Conservation (phyloP, 2,888 invertebrate genomes). For the Amphipyra berbera region DNA sequence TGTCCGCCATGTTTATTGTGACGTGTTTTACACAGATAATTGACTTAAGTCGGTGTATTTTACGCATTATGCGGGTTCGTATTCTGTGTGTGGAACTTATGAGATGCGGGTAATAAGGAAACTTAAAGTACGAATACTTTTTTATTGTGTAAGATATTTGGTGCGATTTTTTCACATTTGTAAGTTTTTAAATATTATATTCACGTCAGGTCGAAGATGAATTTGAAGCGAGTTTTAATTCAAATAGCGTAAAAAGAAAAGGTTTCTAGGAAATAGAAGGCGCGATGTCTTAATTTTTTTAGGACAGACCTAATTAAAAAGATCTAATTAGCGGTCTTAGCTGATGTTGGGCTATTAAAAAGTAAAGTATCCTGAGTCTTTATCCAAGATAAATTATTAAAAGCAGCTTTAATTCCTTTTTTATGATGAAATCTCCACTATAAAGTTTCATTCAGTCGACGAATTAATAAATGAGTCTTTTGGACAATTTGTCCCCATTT, state of each 20-base stretch:
- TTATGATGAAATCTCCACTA: not conserved
- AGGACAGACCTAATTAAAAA: conserved; percentile 3
- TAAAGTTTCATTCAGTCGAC: not conserved
- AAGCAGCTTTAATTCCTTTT: not conserved
- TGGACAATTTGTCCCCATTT: no score
- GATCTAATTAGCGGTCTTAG: conserved; percentile 1
- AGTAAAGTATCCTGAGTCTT: not conserved
- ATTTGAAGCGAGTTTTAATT: not conserved
- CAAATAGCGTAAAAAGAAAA: not conserved
- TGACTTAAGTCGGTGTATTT: conserved; percentile 66
- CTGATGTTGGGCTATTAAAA: not conserved
- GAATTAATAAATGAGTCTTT: no score
- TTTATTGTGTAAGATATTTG: conserved; percentile 2
- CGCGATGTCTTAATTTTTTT: not conserved
- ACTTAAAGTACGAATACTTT: conserved; percentile 9
- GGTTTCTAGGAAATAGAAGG: not conserved
- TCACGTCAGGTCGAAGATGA: not conserved
- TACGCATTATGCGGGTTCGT: conserved; percentile 44
- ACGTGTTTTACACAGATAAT: conserved; percentile 67
- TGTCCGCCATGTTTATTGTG: conserved; percentile 61
- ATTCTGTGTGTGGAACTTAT: conserved; percentile 15
- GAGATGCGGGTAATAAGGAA: conserved; percentile 29
- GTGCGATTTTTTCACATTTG: not conserved
- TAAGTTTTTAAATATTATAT: conserved; percentile 1
- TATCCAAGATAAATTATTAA: not conserved